Percentiles rank a stretch among this genome's conserved stretches.
phyloP scores from a whole-genome alignment of 2,888 invertebrate species.

The Tortrix viridana region DNA sequence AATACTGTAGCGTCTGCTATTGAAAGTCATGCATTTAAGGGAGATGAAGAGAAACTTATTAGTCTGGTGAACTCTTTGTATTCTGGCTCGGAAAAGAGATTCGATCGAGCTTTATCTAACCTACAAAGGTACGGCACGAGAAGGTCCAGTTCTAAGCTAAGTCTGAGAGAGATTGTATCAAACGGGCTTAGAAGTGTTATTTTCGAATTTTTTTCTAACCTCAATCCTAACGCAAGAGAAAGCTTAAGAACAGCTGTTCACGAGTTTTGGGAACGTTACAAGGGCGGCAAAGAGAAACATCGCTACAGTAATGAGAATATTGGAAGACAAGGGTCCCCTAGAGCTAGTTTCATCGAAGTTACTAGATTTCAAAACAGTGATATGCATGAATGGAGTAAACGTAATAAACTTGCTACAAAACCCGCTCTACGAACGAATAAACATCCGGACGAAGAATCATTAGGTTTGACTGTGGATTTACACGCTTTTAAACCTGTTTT shows the following conservation, averaged over 20 bases:
- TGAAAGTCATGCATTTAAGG: conserved; percentile 38
- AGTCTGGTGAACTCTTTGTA: conserved; percentile 57
- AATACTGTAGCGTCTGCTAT: conserved; percentile 40
- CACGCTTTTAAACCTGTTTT: not conserved
- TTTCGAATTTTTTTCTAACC: conserved; percentile 54
- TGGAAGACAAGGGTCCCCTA: not conserved
- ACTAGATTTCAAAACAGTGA: not conserved
- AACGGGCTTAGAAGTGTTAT: conserved; percentile 49
- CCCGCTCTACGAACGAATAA: not conserved
- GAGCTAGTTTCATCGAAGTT: not conserved
- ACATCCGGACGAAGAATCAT: not conserved
- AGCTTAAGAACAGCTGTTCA: conserved; percentile 45
- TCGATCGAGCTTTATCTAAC: conserved; percentile 45
- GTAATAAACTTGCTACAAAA: not conserved
- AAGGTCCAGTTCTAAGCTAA: conserved; percentile 34
- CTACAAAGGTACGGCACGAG: conserved; percentile 24
- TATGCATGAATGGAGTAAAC: not conserved
- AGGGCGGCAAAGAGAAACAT: not conserved
- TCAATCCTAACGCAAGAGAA: conserved; percentile 46
- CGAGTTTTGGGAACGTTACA: conserved; percentile 20
- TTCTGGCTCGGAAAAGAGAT: conserved; percentile 41
- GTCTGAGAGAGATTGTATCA: conserved; percentile 48
- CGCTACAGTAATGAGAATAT: not conserved
- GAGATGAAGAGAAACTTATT: conserved; percentile 41
- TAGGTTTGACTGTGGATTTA: not conserved